phyloP scores from a whole-genome alignment of 2,113 vertebrate species.

The Perca flavescens region DNA sequence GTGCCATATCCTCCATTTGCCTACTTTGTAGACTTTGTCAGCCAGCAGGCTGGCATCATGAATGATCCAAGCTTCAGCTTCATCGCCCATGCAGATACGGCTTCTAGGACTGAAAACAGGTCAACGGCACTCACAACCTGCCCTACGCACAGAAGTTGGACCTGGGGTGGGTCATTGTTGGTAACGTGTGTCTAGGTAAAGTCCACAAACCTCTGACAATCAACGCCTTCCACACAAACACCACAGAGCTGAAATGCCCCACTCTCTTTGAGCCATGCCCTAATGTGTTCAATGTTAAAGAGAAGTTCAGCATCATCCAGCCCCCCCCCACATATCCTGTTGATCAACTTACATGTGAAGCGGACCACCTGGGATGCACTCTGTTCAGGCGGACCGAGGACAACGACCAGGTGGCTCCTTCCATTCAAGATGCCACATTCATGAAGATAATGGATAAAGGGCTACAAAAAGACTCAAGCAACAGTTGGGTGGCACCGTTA shows the following conservation, averaged over 20 bases:
- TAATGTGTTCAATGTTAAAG: not conserved
- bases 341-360: not conserved
- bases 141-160: conserved; percentile 55
- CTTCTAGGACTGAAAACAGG: too few relatives aligned
- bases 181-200: conserved; percentile 32
- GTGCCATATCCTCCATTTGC: too few relatives aligned
- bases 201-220: conserved; percentile 28
- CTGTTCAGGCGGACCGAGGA: conserved; percentile 29
- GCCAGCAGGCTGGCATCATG: too few relatives aligned
- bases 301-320: not conserved
- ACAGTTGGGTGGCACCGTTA: conserved; percentile 40
- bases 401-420: conserved; percentile 34
- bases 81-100: too few relatives aligned
- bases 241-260: fast-evolving
- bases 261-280: conserved; percentile 13
- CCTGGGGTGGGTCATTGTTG: conserved; percentile 49
- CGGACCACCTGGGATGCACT: conserved; percentile 16
- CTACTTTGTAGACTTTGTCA: too few relatives aligned
- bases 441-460: conserved; percentile 39
- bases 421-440: conserved; percentile 18
- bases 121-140: not conserved
- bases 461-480: not conserved
- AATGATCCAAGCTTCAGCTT: too few relatives aligned
- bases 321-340: too few relatives aligned
- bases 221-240: not conserved